These are phyloP conservation scores for Volucella inanis DNA, from an alignment of 2,888 invertebrate species.

Conservation along the genomic window DNA sequence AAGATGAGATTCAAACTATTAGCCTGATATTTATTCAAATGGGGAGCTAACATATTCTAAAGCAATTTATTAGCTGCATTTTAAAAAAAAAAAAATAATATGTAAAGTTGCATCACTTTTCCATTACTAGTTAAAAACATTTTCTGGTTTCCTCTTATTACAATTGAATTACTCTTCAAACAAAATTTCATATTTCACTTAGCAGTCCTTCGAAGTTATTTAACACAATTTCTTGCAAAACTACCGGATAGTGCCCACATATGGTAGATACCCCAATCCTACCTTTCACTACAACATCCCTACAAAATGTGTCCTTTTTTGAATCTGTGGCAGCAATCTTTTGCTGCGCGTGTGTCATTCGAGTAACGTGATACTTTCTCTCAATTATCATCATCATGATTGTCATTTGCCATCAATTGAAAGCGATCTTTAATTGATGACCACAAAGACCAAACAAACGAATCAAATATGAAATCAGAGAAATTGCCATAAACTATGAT, in stretches of 20 bases:
- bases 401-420: slow-evolving; percentile 67
- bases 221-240: background rate
- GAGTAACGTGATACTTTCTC: slow-evolving; percentile 71
- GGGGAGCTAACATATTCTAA: no score
- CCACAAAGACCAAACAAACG: slow-evolving; percentile 61
- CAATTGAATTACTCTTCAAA: no score
- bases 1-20: no score
- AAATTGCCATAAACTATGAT: slow-evolving; percentile 46
- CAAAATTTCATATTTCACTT: no score
- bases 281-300: background rate
- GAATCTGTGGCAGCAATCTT: slow-evolving; percentile 26
- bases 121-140: no score
- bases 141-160: no score
- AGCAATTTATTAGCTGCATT: no score
- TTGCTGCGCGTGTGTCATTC: slow-evolving; percentile 22
- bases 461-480: slow-evolving; percentile 66
- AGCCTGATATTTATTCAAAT: no score
- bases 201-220: background rate
- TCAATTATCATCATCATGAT: slow-evolving; percentile 54
- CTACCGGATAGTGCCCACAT: no score
- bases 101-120: no score
- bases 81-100: no score
- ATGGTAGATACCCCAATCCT: no score
- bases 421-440: slow-evolving; percentile 72
- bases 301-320: slow-evolving; percentile 19